Evolutionary conservation across 1,140 invertebrate species (phyloP).

Genomic region (Drosophila funebris): DNA sequence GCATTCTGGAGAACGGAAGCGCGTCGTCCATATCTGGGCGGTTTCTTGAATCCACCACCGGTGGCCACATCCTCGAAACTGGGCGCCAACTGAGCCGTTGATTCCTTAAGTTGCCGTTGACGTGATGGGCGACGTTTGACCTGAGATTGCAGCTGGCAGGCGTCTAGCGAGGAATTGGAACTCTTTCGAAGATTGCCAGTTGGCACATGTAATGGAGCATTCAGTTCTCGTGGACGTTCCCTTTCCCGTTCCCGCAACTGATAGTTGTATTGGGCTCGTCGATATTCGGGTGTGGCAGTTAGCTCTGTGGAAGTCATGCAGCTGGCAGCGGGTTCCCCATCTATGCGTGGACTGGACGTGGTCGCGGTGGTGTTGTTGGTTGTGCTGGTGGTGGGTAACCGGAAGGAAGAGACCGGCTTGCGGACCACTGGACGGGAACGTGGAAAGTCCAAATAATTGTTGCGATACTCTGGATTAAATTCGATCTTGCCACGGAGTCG

Average conservation of each 20-base stretch:
- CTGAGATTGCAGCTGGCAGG: constrained; percentile 18
- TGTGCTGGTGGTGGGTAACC: constrained; percentile 54
- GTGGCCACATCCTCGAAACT: constrained; percentile 59
- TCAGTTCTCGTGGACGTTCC: constrained; percentile 26
- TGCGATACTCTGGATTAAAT: constrained; percentile 82
- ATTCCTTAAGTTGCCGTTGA: constrained; percentile 48
- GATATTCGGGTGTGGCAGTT: constrained; percentile 73
- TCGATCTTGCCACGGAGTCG: constrained; percentile 80
- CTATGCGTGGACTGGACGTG: constrained; percentile 23
- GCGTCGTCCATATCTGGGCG: constrained; percentile 67
- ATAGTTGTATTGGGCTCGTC: constrained; percentile 73
- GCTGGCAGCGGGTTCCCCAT: constrained; percentile 13
- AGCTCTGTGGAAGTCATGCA: constrained; percentile 56
- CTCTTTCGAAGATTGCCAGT: constrained; percentile 52
- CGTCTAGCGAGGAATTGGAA: constrained; percentile 62
- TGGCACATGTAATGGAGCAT: not conserved
- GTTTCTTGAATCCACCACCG: constrained; percentile 52
- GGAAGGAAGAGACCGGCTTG: constrained; percentile 79
- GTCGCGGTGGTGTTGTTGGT: constrained; percentile 7
- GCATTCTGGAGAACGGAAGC: constrained; percentile 72
- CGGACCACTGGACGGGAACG: constrained; percentile 71
- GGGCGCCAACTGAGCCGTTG: constrained; percentile 1
- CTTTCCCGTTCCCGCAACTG: constrained; percentile 67
- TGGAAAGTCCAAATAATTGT: constrained; percentile 78
- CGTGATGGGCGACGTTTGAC: constrained; percentile 56